Evolutionary conservation across 2,797 vertebrate genomes (phyloP).

Genomic region (Poeciliopsis turneri): DNA sequence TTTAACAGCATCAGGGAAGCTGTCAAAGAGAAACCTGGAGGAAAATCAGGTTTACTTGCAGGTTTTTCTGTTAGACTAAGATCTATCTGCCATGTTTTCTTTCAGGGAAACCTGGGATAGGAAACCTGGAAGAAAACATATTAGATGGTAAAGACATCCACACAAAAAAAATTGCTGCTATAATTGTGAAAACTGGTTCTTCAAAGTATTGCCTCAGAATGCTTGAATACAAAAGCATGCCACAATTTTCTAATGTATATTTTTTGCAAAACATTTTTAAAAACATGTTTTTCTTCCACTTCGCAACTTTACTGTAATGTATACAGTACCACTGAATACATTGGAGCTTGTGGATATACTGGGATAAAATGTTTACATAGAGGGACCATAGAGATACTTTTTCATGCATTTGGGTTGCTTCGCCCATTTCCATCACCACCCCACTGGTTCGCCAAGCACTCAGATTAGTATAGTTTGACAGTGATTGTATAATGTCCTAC

Average conservation of each 20-base stretch:
- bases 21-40: not conserved
- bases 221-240: not conserved
- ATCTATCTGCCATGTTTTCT: no score
- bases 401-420: not conserved
- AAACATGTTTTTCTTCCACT: not conserved
- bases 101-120: not conserved
- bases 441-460: constrained; percentile 27
- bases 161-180: not conserved
- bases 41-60: no score
- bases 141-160: not conserved
- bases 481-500: constrained; percentile 47
- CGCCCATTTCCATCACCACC: constrained; percentile 37
- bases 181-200: not conserved
- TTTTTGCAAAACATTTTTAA: not conserved
- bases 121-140: not conserved
- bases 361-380: not conserved
- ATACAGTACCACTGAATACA: no score
- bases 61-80: no score
- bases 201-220: not conserved
- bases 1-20: not conserved
- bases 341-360: not conserved
- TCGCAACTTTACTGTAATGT: not conserved
- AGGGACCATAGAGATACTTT: not conserved
- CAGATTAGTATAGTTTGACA: constrained; percentile 41
- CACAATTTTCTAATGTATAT: not conserved